Conservation (phyloP, 2,113 vertebrate genomes). For the Bubo scandiacus region DNA sequence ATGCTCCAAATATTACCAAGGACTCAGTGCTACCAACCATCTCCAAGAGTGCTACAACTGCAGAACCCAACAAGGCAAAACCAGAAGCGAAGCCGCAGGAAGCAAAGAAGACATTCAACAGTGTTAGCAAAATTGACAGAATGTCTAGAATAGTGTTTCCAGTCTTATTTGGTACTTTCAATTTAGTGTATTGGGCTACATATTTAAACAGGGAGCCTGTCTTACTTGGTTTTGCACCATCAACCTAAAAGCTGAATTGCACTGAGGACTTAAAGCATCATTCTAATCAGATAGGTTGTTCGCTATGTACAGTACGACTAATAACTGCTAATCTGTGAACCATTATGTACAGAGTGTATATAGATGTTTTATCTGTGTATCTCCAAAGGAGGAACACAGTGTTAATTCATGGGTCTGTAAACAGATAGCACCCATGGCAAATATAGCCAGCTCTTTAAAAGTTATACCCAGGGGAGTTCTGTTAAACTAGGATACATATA, state of each 20-base stretch:
- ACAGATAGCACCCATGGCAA: conserved; percentile 67
- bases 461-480: conserved; percentile 52
- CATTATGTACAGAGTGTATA: conserved; percentile 80
- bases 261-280: conserved; percentile 64
- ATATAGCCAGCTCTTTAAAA: conserved; percentile 69
- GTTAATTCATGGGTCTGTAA: conserved; percentile 63
- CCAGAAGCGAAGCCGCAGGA: conserved; percentile 87
- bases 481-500: conserved; percentile 58
- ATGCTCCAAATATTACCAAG: conserved; percentile 95
- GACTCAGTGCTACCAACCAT: conserved; percentile 93
- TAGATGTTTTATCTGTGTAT: conserved; percentile 68
- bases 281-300: conserved; percentile 79
- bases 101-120: conserved; percentile 98
- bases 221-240: conserved; percentile 91
- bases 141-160: conserved; percentile 99
- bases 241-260: conserved; percentile 74
- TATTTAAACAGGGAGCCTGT: conserved; percentile 96
- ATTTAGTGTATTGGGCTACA: conserved; percentile 98
- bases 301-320: conserved; percentile 89
- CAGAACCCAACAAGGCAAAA: conserved; percentile 86
- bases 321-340: conserved; percentile 88
- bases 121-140: conserved; percentile 98
- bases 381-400: conserved; percentile 67
- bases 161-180: conserved; percentile 94
- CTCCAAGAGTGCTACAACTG: conserved; percentile 86